These are phyloP conservation scores for Argya squamiceps DNA, from an alignment of 2,797 vertebrate species.

Conservation along the genomic window DNA sequence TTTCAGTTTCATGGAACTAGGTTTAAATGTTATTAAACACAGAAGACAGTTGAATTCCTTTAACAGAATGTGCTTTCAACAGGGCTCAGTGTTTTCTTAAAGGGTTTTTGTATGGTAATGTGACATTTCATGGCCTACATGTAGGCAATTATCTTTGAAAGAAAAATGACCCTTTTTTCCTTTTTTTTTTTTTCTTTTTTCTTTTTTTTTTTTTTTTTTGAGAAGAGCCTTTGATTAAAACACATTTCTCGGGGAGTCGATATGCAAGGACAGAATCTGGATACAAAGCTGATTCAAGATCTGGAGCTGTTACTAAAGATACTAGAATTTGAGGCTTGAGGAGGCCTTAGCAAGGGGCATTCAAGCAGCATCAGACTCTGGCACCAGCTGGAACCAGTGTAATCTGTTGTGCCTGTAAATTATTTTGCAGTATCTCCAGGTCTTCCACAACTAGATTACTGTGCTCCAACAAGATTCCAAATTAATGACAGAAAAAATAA, in stretches of 20 bases:
- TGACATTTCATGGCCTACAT: constrained; percentile 59
- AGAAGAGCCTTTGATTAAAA: constrained; percentile 40
- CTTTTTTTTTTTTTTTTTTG: neutral
- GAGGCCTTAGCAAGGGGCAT: neutral
- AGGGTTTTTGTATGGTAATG: constrained; percentile 68
- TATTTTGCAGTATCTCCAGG: neutral
- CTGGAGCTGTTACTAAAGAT: neutral
- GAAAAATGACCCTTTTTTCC: constrained; percentile 21
- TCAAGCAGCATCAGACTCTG: neutral
- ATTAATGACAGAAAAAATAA: neutral
- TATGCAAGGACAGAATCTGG: neutral
- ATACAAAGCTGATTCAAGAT: neutral
- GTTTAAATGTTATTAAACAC: constrained; percentile 2
- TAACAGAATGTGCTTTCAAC: constrained; percentile 17
- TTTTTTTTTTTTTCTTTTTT: neutral
- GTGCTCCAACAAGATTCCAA: neutral
- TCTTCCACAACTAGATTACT: neutral
- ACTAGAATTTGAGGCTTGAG: neutral
- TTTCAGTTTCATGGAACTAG: neutral
- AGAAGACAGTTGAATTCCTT: constrained; percentile 25
- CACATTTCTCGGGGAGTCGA: neutral
- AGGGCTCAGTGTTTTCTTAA: constrained; percentile 24
- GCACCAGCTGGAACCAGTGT: neutral
- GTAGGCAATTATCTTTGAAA: constrained; percentile 46
- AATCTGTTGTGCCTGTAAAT: neutral